Evolutionary conservation across 2,113 vertebrate species (phyloP).

Genomic region (Phocoena sinus): DNA sequence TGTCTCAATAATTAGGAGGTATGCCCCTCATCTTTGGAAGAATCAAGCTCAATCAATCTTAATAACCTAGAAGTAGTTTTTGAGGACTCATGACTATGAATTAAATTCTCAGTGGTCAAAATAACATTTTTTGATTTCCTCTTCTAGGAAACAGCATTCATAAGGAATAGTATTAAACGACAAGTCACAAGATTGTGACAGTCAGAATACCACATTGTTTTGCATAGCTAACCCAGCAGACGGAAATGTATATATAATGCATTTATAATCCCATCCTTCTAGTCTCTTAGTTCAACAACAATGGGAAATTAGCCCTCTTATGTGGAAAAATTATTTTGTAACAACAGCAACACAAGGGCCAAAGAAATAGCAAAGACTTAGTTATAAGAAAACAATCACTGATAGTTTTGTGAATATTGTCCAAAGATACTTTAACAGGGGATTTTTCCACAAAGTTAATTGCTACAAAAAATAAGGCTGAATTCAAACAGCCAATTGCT

Average conservation of each 20-base stretch:
- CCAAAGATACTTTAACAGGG: constrained; percentile 60
- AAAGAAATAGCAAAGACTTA: constrained; percentile 45
- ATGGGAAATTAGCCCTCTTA: neutral
- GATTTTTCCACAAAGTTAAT: constrained; percentile 72
- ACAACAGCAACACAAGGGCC: neutral
- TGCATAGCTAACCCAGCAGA: neutral
- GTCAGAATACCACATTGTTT: neutral
- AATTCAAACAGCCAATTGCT: constrained; percentile 66
- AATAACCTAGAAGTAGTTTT: neutral
- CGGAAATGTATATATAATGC: neutral
- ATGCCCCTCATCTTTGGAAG: neutral
- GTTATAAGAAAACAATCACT: neutral
- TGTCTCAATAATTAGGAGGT: neutral
- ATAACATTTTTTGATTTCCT: neutral
- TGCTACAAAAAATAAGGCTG: constrained; percentile 49
- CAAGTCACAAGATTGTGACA: neutral
- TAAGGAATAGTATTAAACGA: neutral
- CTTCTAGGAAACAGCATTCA: neutral
- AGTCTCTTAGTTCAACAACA: neutral
- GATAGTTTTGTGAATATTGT: constrained; percentile 59
- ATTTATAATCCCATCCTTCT: neutral
- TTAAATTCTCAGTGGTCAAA: neutral
- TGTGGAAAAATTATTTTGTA: constrained; percentile 24
- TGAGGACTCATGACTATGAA: constrained; percentile 3
- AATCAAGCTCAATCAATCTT: neutral